phyloP scores from a whole-genome alignment of 2,888 invertebrate genomes.

The Uropetala carovei region DNA sequence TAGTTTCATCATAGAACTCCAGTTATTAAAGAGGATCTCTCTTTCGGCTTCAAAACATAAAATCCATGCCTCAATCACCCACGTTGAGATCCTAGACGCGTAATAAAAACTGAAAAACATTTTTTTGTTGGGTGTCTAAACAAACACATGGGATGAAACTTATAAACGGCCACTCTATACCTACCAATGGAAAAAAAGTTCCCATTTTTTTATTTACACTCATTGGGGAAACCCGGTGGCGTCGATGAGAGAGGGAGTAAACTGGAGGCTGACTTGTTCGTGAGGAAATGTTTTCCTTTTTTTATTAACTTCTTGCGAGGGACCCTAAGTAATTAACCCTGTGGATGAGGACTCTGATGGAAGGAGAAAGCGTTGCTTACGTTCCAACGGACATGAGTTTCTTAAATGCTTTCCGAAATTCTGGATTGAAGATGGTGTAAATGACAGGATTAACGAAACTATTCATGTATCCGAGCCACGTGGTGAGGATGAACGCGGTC shows the following conservation, averaged over 20 bases:
- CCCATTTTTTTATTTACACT: slow-evolving; percentile 30
- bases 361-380: slow-evolving; percentile 23
- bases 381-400: slow-evolving; percentile 85
- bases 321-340: slow-evolving; percentile 43
- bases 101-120: background rate
- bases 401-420: slow-evolving; percentile 98
- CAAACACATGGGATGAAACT: background rate
- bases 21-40: background rate
- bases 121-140: background rate
- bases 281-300: background rate
- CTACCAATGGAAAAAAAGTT: background rate
- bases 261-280: background rate
- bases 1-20: background rate
- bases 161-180: background rate
- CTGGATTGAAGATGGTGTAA: slow-evolving; percentile 97
- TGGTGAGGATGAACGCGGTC: slow-evolving; percentile 94
- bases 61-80: background rate
- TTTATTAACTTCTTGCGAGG: background rate
- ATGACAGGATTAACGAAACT: slow-evolving; percentile 95
- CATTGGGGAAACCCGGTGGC: slow-evolving; percentile 29
- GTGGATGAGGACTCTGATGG: slow-evolving; percentile 39
- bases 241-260: background rate
- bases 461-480: slow-evolving; percentile 99
- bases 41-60: slow-evolving; percentile 8
- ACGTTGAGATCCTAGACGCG: background rate